phyloP scores from a whole-genome alignment of 2,888 invertebrate genomes.

The Ischnura elegans region DNA sequence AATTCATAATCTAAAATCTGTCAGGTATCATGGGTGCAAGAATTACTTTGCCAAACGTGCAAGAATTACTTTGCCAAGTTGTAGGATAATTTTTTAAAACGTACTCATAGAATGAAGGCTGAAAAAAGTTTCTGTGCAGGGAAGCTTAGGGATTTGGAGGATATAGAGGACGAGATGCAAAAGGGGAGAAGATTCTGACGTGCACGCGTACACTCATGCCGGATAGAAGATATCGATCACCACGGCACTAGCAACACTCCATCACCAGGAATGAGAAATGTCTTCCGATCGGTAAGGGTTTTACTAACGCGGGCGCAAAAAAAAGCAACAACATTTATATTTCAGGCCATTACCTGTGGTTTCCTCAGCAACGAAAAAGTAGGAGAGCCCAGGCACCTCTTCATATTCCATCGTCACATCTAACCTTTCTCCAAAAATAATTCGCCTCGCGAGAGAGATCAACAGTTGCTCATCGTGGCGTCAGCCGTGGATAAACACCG shows the following conservation, averaged over 20 bases:
- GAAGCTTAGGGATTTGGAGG: background rate
- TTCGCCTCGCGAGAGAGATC: constrained; percentile 39
- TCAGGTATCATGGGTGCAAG: background rate
- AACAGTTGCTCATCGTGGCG: constrained; percentile 17
- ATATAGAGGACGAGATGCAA: background rate
- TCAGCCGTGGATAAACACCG: background rate
- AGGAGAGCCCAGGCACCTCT: background rate
- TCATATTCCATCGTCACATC: background rate
- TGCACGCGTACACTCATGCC: background rate
- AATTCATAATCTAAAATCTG: too few relatives aligned
- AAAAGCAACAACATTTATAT: constrained; percentile 38
- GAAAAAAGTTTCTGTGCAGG: background rate
- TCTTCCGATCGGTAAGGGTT: constrained; percentile 12
- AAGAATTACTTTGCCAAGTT: background rate
- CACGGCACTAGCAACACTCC: background rate
- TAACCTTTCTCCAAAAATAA: background rate
- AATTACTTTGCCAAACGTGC: background rate
- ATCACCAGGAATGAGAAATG: constrained; percentile 42
- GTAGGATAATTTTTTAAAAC: background rate
- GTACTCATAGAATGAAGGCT: background rate
- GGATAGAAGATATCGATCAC: constrained; percentile 3
- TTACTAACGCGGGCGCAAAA: background rate
- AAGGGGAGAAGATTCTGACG: background rate
- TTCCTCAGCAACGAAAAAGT: constrained; percentile 18
- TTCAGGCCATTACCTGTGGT: constrained; percentile 54